Evolutionary conservation across 2,113 vertebrate species (phyloP).

Genomic region (Sapayoa aenigma): DNA sequence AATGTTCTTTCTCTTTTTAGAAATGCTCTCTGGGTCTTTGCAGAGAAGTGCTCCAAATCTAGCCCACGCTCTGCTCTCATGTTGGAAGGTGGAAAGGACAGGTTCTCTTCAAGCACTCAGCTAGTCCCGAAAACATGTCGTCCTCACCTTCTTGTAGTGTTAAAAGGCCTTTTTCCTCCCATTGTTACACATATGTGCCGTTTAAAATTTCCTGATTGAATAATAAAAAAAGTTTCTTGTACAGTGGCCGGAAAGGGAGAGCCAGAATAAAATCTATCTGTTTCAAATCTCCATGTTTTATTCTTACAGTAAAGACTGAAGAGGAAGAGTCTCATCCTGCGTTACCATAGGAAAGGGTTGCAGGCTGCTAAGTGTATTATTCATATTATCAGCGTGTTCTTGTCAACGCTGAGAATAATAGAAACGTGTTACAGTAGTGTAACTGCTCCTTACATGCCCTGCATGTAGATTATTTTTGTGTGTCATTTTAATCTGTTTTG

Average conservation of each 20-base stretch:
- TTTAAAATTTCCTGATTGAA: not conserved
- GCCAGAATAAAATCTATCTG: not conserved
- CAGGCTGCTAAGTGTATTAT: slow-evolving; percentile 18
- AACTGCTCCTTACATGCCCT: not conserved
- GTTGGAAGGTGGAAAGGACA: not conserved
- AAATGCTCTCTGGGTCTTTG: not conserved
- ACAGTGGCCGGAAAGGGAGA: not conserved
- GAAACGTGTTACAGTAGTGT: slow-evolving; percentile 12
- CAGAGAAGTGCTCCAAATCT: not conserved
- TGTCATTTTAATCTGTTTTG: slow-evolving; percentile 39
- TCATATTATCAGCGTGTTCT: slow-evolving; percentile 10
- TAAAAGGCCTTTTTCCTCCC: not conserved
- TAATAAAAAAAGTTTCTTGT: not conserved
- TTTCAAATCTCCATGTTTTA: not conserved
- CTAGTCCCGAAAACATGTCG: not conserved
- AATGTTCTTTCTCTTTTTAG: not conserved
- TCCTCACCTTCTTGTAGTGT: not conserved
- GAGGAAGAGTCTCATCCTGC: not conserved
- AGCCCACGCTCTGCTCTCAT: not conserved
- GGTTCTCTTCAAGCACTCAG: not conserved
- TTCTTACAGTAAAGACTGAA: not conserved
- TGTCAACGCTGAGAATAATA: not conserved
- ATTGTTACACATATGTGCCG: not conserved
- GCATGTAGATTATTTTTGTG: slow-evolving; percentile 7
- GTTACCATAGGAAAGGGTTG: slow-evolving; percentile 16